phyloP scores from a whole-genome alignment of 2,797 vertebrate species.

The Sylvilagus floridanus region DNA sequence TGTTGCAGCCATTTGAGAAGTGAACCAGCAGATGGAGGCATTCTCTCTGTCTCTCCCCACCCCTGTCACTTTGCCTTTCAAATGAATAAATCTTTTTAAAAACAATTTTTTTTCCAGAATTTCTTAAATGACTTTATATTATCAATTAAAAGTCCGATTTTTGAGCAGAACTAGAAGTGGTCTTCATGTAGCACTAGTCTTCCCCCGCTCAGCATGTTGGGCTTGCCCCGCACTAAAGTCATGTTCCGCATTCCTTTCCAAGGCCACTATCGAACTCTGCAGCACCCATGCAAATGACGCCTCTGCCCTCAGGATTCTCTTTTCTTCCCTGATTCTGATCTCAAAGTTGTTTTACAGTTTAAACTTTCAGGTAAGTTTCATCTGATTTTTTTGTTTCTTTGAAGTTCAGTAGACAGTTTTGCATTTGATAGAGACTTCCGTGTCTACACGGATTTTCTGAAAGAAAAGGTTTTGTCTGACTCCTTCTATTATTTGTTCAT shows the following conservation, averaged over 20 bases:
- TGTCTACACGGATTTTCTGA: constrained; percentile 11
- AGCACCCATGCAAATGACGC: constrained; percentile 96
- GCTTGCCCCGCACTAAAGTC: constrained; percentile 6
- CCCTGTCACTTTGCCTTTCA: too few species aligned
- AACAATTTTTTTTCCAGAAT: constrained; percentile 37
- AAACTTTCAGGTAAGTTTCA: constrained; percentile 95
- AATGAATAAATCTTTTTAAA: too few species aligned
- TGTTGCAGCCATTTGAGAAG: too few species aligned
- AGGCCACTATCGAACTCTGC: constrained; percentile 99
- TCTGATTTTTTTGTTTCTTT: constrained; percentile 30
- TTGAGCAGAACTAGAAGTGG: not conserved
- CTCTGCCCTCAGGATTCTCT: constrained; percentile 97
- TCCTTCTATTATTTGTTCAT: not conserved
- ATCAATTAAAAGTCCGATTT: constrained; percentile 55
- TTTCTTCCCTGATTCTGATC: constrained; percentile 98
- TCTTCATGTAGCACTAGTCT: not conserved
- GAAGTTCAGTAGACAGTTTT: not conserved
- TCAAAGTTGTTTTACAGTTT: constrained; percentile 99
- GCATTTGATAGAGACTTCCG: constrained; percentile 7
- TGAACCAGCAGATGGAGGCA: too few species aligned
- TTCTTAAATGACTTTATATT: not conserved
- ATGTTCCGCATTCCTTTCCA: constrained; percentile 62
- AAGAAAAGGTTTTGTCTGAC: not conserved
- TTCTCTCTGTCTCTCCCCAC: too few species aligned
- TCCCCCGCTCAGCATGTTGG: not conserved